Conservation (phyloP, 2,888 invertebrate genomes). For the Lampropteryx suffumata region DNA sequence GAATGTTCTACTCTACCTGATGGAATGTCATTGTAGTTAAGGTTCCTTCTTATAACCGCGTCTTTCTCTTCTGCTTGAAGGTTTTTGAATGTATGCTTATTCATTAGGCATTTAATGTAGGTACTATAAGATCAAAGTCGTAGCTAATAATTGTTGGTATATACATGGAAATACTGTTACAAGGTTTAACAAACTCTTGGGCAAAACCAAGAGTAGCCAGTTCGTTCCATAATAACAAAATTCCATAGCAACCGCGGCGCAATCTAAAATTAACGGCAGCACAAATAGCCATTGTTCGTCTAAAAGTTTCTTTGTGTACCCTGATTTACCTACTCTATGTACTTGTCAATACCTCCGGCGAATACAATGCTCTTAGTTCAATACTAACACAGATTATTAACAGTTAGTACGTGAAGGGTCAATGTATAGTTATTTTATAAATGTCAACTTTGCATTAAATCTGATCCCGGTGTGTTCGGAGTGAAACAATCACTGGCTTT, state of each 20-base stretch:
- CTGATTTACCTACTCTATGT: neutral
- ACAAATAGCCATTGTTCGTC: constrained; percentile 8
- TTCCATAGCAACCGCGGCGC: constrained; percentile 8
- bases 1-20: constrained; percentile 7
- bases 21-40: neutral
- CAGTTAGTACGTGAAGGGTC: too few relatives aligned
- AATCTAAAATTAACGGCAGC: constrained; percentile 10
- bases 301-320: constrained; percentile 12
- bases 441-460: too few relatives aligned
- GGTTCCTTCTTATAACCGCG: too few relatives aligned
- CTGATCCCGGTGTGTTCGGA: too few relatives aligned
- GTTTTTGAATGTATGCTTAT: too few relatives aligned
- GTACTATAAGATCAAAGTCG: too few relatives aligned
- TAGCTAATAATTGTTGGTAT: too few relatives aligned
- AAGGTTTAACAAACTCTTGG: neutral
- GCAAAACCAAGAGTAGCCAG: neutral
- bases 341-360: constrained; percentile 5
- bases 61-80: too few relatives aligned
- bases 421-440: too few relatives aligned
- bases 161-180: neutral
- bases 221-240: constrained; percentile 5
- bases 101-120: too few relatives aligned
- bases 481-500: too few relatives aligned
- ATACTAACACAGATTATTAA: too few relatives aligned
- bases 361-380: constrained; percentile 6